These are phyloP conservation scores for Altica lythri DNA, from an alignment of 2,888 invertebrate genomes.

Conservation along the genomic window DNA sequence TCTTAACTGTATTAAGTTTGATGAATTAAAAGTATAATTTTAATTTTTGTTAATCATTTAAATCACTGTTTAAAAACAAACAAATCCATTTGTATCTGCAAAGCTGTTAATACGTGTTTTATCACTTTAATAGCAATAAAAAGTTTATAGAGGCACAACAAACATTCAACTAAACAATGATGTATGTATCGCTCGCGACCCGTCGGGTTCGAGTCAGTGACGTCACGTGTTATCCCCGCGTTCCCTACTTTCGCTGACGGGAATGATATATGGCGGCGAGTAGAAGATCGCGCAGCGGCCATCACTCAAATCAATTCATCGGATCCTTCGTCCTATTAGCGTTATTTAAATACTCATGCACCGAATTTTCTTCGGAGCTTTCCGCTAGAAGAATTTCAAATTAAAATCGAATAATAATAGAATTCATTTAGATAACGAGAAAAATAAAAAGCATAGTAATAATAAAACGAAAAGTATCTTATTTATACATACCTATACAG, in stretches of 20 bases:
- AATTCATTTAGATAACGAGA: no score
- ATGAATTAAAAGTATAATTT: no score
- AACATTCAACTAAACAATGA: slow-evolving; percentile 50
- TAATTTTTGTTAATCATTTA: no score
- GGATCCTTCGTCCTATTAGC: slow-evolving; percentile 25
- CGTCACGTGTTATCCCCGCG: slow-evolving; percentile 52
- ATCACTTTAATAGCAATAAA: slow-evolving; percentile 6
- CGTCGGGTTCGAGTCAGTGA: slow-evolving; percentile 50
- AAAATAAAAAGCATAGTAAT: no score
- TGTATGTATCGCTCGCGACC: slow-evolving; percentile 32
- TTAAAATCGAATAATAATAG: neutral
- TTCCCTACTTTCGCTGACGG: slow-evolving; percentile 42
- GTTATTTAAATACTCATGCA: slow-evolving; percentile 16
- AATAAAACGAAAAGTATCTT: no score
- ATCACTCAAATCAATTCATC: slow-evolving; percentile 61
- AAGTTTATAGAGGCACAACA: slow-evolving; percentile 39
- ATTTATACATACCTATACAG: no score
- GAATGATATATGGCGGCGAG: slow-evolving; percentile 65
- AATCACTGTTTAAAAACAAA: no score
- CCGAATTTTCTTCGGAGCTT: neutral
- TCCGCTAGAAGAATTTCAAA: neutral
- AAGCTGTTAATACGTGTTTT: slow-evolving; percentile 8
- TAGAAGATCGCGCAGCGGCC: slow-evolving; percentile 63
- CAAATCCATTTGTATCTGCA: neutral
- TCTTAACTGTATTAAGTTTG: no score